Evolutionary conservation across 1,140 invertebrate genomes (phyloP).

Genomic region (Drosophila bocki): DNA sequence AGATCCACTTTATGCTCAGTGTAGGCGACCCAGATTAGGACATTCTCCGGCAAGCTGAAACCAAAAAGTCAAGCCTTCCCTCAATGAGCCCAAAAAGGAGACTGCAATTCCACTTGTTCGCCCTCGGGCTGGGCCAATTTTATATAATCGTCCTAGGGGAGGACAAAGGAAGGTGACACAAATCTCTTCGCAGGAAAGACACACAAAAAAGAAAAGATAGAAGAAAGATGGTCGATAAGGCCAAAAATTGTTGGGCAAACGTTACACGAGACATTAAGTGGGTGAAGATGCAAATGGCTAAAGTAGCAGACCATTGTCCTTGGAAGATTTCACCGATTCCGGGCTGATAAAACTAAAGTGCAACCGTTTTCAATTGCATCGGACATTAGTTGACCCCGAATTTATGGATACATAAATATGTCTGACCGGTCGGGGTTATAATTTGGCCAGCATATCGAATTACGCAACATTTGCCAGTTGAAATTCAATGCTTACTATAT

Average conservation of each 20-base stretch:
- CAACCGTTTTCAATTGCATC: constrained; percentile 14
- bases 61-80: constrained; percentile 78
- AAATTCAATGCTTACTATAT: constrained; percentile 64
- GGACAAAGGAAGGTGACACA: constrained; percentile 64
- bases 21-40: constrained; percentile 52
- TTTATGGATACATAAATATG: constrained; percentile 19
- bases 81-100: constrained; percentile 51
- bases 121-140: constrained; percentile 50
- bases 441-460: constrained; percentile 64
- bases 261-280: constrained; percentile 66
- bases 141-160: constrained; percentile 62
- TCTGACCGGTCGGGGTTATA: constrained; percentile 16
- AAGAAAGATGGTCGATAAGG: constrained; percentile 33
- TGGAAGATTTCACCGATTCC: constrained; percentile 7
- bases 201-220: constrained; percentile 15
- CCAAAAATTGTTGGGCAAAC: constrained; percentile 22
- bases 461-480: constrained; percentile 71
- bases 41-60: constrained; percentile 39
- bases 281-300: constrained; percentile 31
- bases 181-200: constrained; percentile 66
- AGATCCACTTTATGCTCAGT: constrained; percentile 8
- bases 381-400: constrained; percentile 35
- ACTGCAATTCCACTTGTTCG: constrained; percentile 66
- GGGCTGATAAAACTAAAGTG: constrained; percentile 13
- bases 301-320: constrained; percentile 18